These are phyloP conservation scores for Colostygia pectinataria DNA, from an alignment of 2,888 invertebrate species.

Conservation along the genomic window DNA sequence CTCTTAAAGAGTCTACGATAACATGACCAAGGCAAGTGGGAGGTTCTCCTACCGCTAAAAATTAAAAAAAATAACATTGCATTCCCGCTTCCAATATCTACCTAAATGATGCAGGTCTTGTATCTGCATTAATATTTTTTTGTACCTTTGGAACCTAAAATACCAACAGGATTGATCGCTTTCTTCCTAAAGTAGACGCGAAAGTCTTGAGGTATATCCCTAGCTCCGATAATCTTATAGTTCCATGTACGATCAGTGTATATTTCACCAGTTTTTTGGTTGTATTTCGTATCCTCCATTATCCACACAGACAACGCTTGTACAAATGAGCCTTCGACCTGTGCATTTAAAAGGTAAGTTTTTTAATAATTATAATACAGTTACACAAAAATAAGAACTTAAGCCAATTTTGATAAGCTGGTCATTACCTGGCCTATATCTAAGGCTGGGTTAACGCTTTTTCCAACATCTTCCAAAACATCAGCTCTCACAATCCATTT, in stretches of 20 bases:
- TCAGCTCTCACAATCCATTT: slow-evolving; percentile 53
- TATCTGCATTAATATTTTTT: not conserved
- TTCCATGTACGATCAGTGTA: slow-evolving; percentile 54
- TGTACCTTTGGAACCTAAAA: slow-evolving; percentile 55
- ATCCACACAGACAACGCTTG: slow-evolving; percentile 46
- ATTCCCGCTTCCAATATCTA: too few relatives aligned
- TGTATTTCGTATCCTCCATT: slow-evolving; percentile 46
- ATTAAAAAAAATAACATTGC: not conserved
- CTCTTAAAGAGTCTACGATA: slow-evolving; percentile 46
- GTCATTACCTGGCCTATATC: slow-evolving; percentile 87
- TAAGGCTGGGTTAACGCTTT: slow-evolving; percentile 86
- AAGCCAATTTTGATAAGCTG: not conserved
- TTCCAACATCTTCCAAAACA: slow-evolving; percentile 82
- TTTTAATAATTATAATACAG: not conserved
- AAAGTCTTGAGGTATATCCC: slow-evolving; percentile 55
- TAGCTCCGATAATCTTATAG: slow-evolving; percentile 52
- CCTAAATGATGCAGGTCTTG: too few relatives aligned
- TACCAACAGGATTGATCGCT: slow-evolving; percentile 51
- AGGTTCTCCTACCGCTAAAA: slow-evolving; percentile 49
- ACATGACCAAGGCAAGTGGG: slow-evolving; percentile 45
- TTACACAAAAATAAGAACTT: not conserved
- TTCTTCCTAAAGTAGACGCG: slow-evolving; percentile 47
- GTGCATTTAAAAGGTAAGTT: not conserved
- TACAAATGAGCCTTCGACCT: slow-evolving; percentile 86
- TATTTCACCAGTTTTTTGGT: slow-evolving; percentile 44